Evolutionary conservation across 2,888 invertebrate genomes (phyloP).

Genomic region (Epirrhoe tristata): DNA sequence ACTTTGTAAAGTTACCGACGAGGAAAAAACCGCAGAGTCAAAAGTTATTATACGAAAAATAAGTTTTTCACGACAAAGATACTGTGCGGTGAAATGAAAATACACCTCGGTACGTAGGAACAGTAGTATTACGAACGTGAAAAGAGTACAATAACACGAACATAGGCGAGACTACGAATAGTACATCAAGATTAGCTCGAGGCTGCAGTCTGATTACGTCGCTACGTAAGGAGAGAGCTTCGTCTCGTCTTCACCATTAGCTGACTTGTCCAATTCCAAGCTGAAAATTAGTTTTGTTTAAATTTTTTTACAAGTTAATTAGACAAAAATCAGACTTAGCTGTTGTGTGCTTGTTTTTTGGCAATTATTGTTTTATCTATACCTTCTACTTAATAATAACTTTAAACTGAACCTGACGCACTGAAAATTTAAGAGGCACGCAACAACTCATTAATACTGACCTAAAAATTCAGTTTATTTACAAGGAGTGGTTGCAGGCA

Average conservation of each 20-base stretch:
- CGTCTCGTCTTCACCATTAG: constrained; percentile 48
- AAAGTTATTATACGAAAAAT: constrained; percentile 31
- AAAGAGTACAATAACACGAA: constrained; percentile 71
- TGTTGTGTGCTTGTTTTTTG: background rate
- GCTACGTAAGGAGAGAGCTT: constrained; percentile 67
- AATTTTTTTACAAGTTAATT: constrained; percentile 10
- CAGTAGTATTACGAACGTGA: constrained; percentile 60
- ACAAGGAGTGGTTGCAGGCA: background rate
- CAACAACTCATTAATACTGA: background rate
- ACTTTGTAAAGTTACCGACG: constrained; percentile 59
- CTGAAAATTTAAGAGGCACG: no score
- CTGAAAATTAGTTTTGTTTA: constrained; percentile 58
- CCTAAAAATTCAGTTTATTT: background rate
- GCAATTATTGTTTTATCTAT: background rate
- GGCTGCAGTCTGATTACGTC: constrained; percentile 78
- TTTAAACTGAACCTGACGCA: no score
- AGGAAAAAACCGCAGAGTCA: constrained; percentile 46
- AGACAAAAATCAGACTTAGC: background rate
- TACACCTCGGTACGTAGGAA: constrained; percentile 40
- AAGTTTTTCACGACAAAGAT: constrained; percentile 31
- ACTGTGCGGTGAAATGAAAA: constrained; percentile 33
- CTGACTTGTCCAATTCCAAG: constrained; percentile 64
- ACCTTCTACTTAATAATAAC: no score
- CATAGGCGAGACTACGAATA: constrained; percentile 65
- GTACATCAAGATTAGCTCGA: constrained; percentile 79